Evolutionary conservation across 1,140 invertebrate genomes (phyloP).

Genomic region (Onthophagus taurus): DNA sequence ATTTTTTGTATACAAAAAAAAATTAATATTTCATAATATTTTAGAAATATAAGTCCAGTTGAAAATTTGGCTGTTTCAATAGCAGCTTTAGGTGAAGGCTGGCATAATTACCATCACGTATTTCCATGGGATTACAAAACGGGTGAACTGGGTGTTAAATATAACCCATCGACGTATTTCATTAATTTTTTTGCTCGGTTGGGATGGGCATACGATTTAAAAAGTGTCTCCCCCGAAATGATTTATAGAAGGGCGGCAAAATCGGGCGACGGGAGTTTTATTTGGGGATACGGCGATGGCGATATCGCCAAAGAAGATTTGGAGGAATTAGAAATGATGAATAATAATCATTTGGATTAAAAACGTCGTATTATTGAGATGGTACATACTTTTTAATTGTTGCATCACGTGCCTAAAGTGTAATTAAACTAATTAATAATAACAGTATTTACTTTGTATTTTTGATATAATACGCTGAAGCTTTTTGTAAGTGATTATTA

Average conservation of each 20-base stretch:
- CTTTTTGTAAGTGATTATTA: no score
- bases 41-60: conserved; percentile 60
- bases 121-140: conserved; percentile 84
- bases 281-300: conserved; percentile 44
- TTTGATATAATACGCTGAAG: no score
- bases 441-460: no score
- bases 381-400: no score
- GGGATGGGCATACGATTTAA: conserved; percentile 66
- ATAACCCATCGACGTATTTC: conserved; percentile 61
- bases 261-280: conserved; percentile 51
- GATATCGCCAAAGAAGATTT: conserved; percentile 40
- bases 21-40: conserved; percentile 16
- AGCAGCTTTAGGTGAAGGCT: conserved; percentile 71
- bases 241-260: conserved; percentile 48
- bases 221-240: conserved; percentile 53
- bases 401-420: no score
- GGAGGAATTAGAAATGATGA: conserved; percentile 26
- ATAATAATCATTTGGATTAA: no score
- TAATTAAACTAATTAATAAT: no score
- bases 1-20: neutral
- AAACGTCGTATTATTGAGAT: no score
- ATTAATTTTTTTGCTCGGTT: conserved; percentile 62
- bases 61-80: conserved; percentile 63
- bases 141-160: conserved; percentile 60
- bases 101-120: conserved; percentile 94